These are phyloP conservation scores for Thalassophryne amazonica DNA, from an alignment of 2,797 vertebrate species.

Conservation along the genomic window DNA sequence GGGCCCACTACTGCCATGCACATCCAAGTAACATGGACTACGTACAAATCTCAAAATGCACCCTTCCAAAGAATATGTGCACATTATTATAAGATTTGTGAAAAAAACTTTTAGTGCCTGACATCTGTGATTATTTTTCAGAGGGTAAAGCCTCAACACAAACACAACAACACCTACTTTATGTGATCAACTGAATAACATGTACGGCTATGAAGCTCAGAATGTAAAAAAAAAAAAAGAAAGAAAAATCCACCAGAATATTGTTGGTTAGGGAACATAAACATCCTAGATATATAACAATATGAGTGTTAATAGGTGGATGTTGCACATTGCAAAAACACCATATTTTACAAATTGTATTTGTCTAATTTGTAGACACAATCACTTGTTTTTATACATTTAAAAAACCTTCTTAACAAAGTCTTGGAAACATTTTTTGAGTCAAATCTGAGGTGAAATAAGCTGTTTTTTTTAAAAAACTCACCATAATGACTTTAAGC, in stretches of 20 bases:
- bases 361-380: no score
- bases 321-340: no score
- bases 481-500: no score
- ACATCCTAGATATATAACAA: no score
- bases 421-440: no score
- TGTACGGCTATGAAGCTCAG: not conserved
- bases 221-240: not conserved
- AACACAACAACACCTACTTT: not conserved
- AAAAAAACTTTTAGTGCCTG: not conserved
- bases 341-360: no score
- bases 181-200: conserved; percentile 15
- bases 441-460: no score
- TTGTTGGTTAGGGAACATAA: conserved; percentile 7
- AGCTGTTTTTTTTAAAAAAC: no score
- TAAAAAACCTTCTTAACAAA: no score
- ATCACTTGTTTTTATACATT: no score
- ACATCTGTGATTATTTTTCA: conserved; percentile 23
- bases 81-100: conserved; percentile 37
- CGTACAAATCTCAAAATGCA: conserved; percentile 36
- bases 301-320: no score
- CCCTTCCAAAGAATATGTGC: conserved; percentile 36
- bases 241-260: conserved; percentile 11
- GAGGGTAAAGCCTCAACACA: conserved; percentile 4
- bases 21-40: conserved; percentile 31
- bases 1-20: conserved; percentile 31